phyloP scores from a whole-genome alignment of 1,140 invertebrate genomes.

The Nilaparvata lugens region DNA sequence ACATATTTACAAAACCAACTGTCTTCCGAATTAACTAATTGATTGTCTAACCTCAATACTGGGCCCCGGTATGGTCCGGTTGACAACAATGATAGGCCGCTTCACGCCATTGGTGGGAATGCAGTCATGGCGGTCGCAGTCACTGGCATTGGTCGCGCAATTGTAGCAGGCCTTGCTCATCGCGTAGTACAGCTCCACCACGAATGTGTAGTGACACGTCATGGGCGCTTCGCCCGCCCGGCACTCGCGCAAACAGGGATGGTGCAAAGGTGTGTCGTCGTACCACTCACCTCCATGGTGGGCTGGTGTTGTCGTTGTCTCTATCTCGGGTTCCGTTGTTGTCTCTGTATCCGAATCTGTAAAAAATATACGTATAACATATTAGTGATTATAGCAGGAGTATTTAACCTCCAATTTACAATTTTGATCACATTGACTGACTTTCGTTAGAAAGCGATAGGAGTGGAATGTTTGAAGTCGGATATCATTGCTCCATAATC shows the following conservation, averaged over 20 bases:
- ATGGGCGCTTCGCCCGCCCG: constrained; percentile 41
- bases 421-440: no score
- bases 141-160: constrained; percentile 64
- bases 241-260: constrained; percentile 47
- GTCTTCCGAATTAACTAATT: background rate
- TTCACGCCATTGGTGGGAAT: constrained; percentile 69
- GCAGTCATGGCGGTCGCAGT: constrained; percentile 71
- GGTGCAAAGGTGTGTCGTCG: background rate
- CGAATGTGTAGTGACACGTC: constrained; percentile 60
- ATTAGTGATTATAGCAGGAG: no score
- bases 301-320: no score
- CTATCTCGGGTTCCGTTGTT: no score
- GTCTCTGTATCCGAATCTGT: no score
- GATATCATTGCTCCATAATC: no score
- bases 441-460: no score
- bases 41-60: constrained; percentile 58
- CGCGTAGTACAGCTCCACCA: constrained; percentile 67
- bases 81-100: constrained; percentile 64
- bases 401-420: no score
- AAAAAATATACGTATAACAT: no score
- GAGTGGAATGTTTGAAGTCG: no score
- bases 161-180: constrained; percentile 81
- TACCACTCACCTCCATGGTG: background rate
- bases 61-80: constrained; percentile 80
- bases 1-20: background rate